These are phyloP conservation scores for Gymnodraco acuticeps DNA, from an alignment of 2,797 vertebrate genomes.

Conservation along the genomic window DNA sequence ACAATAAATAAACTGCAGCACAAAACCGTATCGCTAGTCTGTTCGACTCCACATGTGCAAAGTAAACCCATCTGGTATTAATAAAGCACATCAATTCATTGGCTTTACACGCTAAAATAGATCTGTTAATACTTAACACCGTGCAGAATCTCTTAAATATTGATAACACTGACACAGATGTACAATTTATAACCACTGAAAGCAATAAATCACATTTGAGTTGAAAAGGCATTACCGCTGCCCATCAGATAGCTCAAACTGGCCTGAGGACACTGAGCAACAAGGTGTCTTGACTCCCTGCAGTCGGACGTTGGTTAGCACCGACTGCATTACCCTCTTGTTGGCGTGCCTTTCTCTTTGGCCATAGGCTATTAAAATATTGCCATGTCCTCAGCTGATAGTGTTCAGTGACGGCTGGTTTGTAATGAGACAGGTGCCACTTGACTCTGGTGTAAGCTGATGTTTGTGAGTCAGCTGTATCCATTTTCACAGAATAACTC, in stretches of 20 bases:
- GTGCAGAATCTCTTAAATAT: conserved; percentile 20
- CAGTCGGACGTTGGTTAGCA: conserved; percentile 6
- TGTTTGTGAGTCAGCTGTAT: conserved; percentile 60
- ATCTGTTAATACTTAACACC: conserved; percentile 42
- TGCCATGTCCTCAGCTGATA: conserved; percentile 53
- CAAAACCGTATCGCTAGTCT: neutral
- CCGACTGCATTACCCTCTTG: conserved; percentile 2
- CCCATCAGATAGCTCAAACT: conserved; percentile 36
- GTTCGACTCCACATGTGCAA: conserved; percentile 23
- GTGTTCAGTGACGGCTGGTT: conserved; percentile 54
- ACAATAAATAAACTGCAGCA: conserved; percentile 13
- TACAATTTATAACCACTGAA: conserved; percentile 23
- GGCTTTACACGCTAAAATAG: conserved; percentile 45
- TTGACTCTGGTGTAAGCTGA: conserved; percentile 59
- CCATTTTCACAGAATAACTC: conserved; percentile 61
- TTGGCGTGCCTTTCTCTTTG: conserved; percentile 26
- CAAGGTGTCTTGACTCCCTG: conserved; percentile 46
- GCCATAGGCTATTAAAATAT: conserved; percentile 45
- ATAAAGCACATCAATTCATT: conserved; percentile 48
- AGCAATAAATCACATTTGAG: conserved; percentile 12
- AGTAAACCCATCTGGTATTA: conserved; percentile 34
- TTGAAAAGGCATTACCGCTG: conserved; percentile 1
- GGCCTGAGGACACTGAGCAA: conserved; percentile 23
- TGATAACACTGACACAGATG: conserved; percentile 26
- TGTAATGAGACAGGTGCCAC: conserved; percentile 50